Percentiles rank a stretch among this genome's conserved stretches.
These are phyloP conservation scores for Poicephalus meyeri DNA, from an alignment of 2,113 vertebrate genomes.

Conservation along the genomic window DNA sequence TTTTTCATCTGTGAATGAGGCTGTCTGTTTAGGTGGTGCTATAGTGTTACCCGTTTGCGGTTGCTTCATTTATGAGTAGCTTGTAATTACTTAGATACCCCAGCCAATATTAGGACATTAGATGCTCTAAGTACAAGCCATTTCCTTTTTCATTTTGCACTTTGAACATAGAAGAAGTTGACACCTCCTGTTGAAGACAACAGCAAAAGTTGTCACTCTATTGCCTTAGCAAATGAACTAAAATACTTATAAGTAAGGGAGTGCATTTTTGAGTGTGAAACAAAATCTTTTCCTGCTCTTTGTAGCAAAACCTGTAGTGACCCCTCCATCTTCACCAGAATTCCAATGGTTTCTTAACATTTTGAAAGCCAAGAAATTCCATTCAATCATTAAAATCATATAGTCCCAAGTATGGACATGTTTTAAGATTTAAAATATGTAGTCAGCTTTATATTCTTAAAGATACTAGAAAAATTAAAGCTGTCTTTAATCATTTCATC, in stretches of 20 bases:
- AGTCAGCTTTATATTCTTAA: neutral
- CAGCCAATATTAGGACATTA: neutral
- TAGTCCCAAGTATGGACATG: fast-evolving
- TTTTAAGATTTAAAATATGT: neutral
- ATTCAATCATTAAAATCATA: neutral
- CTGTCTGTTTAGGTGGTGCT: neutral
- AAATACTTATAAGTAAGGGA: neutral
- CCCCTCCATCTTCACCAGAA: neutral
- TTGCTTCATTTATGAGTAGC: neutral
- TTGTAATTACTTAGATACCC: neutral
- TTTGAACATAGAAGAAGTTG: neutral
- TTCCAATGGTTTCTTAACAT: neutral
- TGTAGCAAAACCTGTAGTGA: neutral
- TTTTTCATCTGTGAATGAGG: neutral
- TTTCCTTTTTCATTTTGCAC: neutral
- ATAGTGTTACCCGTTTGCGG: neutral
- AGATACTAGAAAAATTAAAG: neutral
- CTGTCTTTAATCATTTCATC: neutral
- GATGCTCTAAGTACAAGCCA: neutral
- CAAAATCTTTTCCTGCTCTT: neutral
- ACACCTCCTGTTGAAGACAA: neutral
- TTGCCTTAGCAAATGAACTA: neutral
- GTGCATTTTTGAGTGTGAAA: neutral
- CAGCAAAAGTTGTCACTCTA: neutral
- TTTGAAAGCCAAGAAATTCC: neutral